Percentiles rank a stretch among this genome's conserved stretches.
Conservation (phyloP, 2,113 vertebrate species). For the Macquaria ambigua region DNA sequence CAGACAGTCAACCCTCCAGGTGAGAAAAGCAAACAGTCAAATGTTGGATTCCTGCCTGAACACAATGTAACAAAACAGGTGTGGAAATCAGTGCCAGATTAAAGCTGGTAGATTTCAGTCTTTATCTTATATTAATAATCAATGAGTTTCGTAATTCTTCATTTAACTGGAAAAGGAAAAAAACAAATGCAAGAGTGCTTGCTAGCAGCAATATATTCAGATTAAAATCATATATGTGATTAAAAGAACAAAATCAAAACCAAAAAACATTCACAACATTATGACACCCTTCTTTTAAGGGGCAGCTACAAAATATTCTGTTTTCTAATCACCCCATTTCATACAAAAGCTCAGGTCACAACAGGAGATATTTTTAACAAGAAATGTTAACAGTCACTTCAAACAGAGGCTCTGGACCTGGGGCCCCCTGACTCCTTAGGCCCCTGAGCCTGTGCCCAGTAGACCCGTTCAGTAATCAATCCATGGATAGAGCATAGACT, state of each 20-base stretch:
- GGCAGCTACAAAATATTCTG: background rate
- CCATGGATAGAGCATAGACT: background rate
- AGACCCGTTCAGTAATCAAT: background rate
- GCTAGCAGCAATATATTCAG: background rate
- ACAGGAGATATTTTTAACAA: background rate
- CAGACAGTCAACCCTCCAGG: background rate
- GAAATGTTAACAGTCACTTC: too few relatives aligned
- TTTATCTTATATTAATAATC: background rate
- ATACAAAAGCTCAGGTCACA: background rate
- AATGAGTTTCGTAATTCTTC: background rate
- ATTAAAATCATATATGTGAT: background rate
- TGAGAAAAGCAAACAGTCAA: conserved; percentile 36
- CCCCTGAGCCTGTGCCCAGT: too few relatives aligned
- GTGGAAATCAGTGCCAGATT: background rate
- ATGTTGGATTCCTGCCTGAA: conserved; percentile 35
- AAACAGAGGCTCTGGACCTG: too few relatives aligned
- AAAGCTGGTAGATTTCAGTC: background rate
- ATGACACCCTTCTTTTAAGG: background rate
- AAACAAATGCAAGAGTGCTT: background rate
- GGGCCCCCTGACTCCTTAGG: background rate
- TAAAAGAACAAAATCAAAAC: too few relatives aligned
- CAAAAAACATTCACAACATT: background rate
- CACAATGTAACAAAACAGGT: conserved; percentile 25
- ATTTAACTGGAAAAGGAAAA: background rate
- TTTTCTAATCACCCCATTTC: background rate